Base-by-base conservation (phyloP, 2,113 vertebrate genomes). In the Misgurnus anguillicaudatus region DNA sequence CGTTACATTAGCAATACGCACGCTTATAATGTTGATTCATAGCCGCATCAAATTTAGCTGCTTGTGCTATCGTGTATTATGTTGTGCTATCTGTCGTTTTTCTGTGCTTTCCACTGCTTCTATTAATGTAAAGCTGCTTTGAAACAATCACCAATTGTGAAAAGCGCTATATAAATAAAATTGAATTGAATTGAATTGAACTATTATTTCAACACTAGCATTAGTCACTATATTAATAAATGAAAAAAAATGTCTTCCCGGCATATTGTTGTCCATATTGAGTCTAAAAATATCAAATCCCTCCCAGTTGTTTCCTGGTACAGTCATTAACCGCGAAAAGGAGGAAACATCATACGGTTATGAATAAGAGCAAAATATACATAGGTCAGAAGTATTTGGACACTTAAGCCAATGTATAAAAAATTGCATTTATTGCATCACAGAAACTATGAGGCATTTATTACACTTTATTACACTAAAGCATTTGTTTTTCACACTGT, bases 281-380 rank as follows among this genome's bases (percentile, higher is more conserved):
- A 14, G 8, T 19, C n/a, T 0, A 57, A 57, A n/a, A 57, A 57
- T 5, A n/a, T 6, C 2, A n/a, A 6, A n/a, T 9, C 14, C 17
- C 53, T 14, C 36, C 10, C 51, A 57, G 9, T 41, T 72, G 10
- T 57, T 71, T 51, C 68, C 68, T 55, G 68, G 19, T 57, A 41
- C 48, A 19, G 39, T 14, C n/a, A 21, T 11, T 5, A 21, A 11
- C 53, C 10, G 6, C 19, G 17, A 57, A 72, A n/a, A 57, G 48
- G 36, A 72, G 69, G 36, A 13, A 69, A 39, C 48, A 39, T 58
- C 65, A 67, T 19, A 24, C 0, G 31, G 57, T 57, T 57, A 57
- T 71, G 36, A 71, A 17, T 31, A 31, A 31, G 24, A 31, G 24
- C 24, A 1, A 31, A 31, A 31, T 31, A 31, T 31, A 31, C 24